Base-by-base conservation (phyloP, 1,140 invertebrate genomes). In the Homalodisca vitripennis region DNA sequence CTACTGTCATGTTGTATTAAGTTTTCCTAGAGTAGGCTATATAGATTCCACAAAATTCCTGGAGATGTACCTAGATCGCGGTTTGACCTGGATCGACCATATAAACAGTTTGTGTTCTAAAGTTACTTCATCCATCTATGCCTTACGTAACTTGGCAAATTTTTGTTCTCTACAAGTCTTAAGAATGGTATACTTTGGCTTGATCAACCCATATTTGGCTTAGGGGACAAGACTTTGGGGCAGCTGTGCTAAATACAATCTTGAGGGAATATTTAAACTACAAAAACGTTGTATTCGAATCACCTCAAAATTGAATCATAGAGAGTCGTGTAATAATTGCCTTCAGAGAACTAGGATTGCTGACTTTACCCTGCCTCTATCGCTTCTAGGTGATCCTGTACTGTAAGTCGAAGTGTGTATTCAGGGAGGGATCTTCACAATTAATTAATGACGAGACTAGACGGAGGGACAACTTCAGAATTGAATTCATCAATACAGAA, bases 1-100 rank as follows among this genome's bases (percentile, higher is more conserved):
- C n/a, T n/a, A 51, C 6, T 10, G 48, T 51, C 3, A 51, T 51
- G 48, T 14, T 51, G n/a, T 14, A 51, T 51, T 14, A 51, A 3
- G 22, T 22, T 22, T 51, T 22, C 22, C 22, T 51, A 20, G 48
- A 51, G 48, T 14, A 20, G 48, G 48, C 22, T 51, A n/a, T n/a
- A n/a, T n/a, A n/a, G 48, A 51, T 12, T 51, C 48, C 48, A 51
- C n/a, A 14, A 51, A 51, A 22, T 51, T 51, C 48, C n/a, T 51
- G 3, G 48, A 22, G n/a, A 51, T 51, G 48, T n/a, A 51, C 48
- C 48, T 51, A 3, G 48, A 51, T 51, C 17, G 22, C 14, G 48
- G 14, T 3, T 22, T 51, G 48, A 51, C 17, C 48, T 51, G 48
- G 48, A 14, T 20, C 17, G 3, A 51, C 3, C 48, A 51, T n/a